Evolutionary conservation across 2,888 invertebrate genomes (phyloP).

Genomic region (Lasioglossum vierecki): DNA sequence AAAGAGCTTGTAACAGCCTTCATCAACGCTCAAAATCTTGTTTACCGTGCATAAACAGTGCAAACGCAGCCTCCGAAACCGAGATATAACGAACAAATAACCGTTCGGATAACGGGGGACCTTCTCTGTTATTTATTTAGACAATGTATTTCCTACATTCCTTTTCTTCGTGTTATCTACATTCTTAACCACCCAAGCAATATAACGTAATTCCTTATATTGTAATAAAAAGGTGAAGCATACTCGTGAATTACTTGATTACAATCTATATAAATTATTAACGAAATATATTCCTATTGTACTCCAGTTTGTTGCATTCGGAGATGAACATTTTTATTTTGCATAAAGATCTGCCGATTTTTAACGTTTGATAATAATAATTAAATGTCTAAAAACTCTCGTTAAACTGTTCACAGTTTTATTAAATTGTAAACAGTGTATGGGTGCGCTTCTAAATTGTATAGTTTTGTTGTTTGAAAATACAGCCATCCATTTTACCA

Average conservation of each 20-base stretch:
- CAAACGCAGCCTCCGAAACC: neutral
- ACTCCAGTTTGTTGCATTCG: neutral
- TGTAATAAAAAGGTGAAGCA: too few relatives aligned
- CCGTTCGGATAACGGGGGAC: neutral
- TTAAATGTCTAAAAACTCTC: neutral
- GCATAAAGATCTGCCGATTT: neutral
- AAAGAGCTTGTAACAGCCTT: conserved; percentile 29
- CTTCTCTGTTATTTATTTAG: neutral
- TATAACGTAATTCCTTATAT: too few relatives aligned
- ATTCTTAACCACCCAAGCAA: too few relatives aligned
- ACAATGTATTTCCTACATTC: neutral
- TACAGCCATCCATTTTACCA: neutral
- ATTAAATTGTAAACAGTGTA: neutral
- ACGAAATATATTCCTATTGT: neutral
- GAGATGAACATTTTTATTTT: neutral
- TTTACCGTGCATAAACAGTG: conserved; percentile 32
- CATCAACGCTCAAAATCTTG: conserved; percentile 50
- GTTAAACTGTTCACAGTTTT: neutral
- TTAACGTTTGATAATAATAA: neutral
- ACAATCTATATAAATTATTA: too few relatives aligned
- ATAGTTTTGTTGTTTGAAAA: neutral
- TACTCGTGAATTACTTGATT: too few relatives aligned
- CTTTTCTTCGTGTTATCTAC: neutral
- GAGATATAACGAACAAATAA: neutral
- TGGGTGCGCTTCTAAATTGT: neutral